These are phyloP conservation scores for Oceanodroma tethys DNA, from an alignment of 2,113 vertebrate species.

Conservation along the genomic window DNA sequence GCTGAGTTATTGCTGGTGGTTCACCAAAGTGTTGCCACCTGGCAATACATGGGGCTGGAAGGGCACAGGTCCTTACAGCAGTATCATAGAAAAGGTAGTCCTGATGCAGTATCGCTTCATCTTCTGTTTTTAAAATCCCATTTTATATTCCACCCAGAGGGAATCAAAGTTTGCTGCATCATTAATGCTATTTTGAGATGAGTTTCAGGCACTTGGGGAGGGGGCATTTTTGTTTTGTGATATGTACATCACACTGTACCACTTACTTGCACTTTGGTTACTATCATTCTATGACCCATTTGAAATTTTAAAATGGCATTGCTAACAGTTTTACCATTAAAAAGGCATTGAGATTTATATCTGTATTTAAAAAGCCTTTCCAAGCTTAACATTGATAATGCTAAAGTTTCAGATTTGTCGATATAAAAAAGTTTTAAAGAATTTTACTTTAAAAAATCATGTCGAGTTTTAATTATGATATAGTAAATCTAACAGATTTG, in stretches of 20 bases:
- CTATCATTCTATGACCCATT: not conserved
- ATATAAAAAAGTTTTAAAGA: not conserved
- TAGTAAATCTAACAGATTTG: not conserved
- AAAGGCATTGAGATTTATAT: not conserved
- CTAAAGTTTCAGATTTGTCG: not conserved
- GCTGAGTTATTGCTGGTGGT: not conserved
- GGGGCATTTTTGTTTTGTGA: not conserved
- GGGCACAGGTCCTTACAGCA: not conserved
- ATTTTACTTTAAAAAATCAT: not conserved
- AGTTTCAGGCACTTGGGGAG: not conserved
- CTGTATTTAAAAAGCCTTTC: not conserved
- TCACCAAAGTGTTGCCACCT: not conserved
- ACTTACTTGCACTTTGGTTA: not conserved
- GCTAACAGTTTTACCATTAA: not conserved
- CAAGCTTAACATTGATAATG: not conserved
- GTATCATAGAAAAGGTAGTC: not conserved
- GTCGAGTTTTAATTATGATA: not conserved
- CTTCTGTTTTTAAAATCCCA: not conserved
- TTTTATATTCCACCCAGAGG: not conserved
- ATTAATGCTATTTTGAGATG: not conserved
- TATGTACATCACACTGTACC: not conserved
- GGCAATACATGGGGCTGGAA: not conserved
- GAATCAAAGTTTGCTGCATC: not conserved
- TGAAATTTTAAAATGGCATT: not conserved
- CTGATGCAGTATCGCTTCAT: fast-evolving